Base-by-base conservation (phyloP, 2,113 vertebrate genomes). In the Forbesichthys agassizii region DNA sequence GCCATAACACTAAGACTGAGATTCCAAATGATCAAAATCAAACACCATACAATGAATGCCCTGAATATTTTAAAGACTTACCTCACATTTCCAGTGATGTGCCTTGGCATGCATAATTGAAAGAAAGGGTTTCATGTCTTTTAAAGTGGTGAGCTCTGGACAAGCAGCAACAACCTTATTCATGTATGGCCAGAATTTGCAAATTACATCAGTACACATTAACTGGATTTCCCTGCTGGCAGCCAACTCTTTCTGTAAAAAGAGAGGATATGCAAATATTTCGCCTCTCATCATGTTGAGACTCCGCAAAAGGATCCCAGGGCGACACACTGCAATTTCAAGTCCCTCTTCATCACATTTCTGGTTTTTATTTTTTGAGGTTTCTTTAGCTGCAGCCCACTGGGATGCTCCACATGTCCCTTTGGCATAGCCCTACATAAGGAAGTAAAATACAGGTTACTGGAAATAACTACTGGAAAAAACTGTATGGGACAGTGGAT, bases 381-480 rank as follows among this genome's bases (percentile, higher is more conserved):
- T 59, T 55, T 73, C 62, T 7, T 51, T 73, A 13, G 70, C 70
- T 66, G 71, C 64, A 60, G 71, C 9, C 64, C 56, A 66, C 48
- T 73, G 9, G 27, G 27, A 27, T 16, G n/a, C 63, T 52, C 71
- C 71, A 61, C 63, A 73, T 46, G 66, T 47, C 59, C 62, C 57
- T 49, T 33, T 66, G 18, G 63, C 71, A 73, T 54, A n/a, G 47
- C 59, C 56, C 71, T 67, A 73, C 8, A 73, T 60, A 10, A 20
- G 20, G 20, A 20, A 64, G 49, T 16, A n/a, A 64, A 64, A 33
- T 12, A 13, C 13, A 36, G 27, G 27, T 27, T 27, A 27, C 16
- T 16, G 16, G 16, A 16, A 27, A 27, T 27, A 27, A 27, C 27
- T 27, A 27, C 27, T 27, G 27, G 27, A 27, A 27, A 27, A 27